Evolutionary conservation across 1,140 invertebrate species (phyloP).

Genomic region (Fopius arisanus): DNA sequence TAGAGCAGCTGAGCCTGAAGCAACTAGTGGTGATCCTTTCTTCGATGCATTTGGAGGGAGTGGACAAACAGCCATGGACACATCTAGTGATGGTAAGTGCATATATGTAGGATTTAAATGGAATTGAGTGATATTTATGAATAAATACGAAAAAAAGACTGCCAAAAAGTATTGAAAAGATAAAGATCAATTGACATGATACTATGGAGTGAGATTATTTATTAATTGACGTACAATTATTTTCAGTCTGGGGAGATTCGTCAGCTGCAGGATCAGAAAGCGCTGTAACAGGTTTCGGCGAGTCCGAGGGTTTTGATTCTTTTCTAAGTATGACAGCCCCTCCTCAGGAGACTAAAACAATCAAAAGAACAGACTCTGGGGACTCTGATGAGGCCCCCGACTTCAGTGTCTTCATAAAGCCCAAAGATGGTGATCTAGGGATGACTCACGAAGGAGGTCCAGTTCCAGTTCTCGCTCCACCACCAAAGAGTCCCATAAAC

Average conservation of each 20-base stretch:
- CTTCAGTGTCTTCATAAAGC: constrained; percentile 81
- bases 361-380: constrained; percentile 72
- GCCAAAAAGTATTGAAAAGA: no score
- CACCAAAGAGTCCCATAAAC: constrained; percentile 68
- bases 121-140: no score
- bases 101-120: no score
- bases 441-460: constrained; percentile 54
- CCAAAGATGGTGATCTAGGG: constrained; percentile 65
- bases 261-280: constrained; percentile 53
- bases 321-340: constrained; percentile 84
- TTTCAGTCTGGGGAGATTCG: constrained; percentile 69
- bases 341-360: constrained; percentile 65
- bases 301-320: constrained; percentile 82
- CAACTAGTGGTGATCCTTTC: constrained; percentile 61
- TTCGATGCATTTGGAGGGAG: constrained; percentile 65
- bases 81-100: constrained; percentile 62
- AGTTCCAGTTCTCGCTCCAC: constrained; percentile 79
- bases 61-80: constrained; percentile 57
- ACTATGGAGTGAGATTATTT: no score
- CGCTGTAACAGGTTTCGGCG: constrained; percentile 69
- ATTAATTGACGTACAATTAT: constrained; percentile 21
- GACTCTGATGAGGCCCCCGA: constrained; percentile 81
- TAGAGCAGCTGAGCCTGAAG: constrained; percentile 68
- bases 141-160: no score
- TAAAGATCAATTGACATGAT: background rate